Evolutionary conservation across 30 jellyfish, hydroid and myxozoan species (phyloP), one percentile per base, ranked within the genome.

Genomic region (Cassiopea andromeda): DNA sequence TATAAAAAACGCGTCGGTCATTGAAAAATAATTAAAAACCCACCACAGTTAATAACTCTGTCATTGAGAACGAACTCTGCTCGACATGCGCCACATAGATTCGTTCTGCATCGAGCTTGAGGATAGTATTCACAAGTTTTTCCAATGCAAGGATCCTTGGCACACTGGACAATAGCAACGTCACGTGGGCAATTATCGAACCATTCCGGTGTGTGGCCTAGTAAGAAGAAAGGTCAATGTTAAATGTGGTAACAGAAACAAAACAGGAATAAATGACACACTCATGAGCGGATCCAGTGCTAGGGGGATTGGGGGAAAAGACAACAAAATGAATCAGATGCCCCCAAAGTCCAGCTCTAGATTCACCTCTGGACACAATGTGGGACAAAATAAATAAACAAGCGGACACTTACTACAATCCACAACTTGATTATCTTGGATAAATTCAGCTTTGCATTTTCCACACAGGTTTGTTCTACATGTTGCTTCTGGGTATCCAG

Each of bases 391-490:
- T 27, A 27, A 27, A 27, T 27, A 27, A 27, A 27, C 38, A 58
- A 58, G 68, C 16, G n/a, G 27, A 2, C 17, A 72, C 88, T 78
- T 46, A 87, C 90, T 58, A 50, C 97, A 90, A 48, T 83, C 84
- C 50, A 90, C 97, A 13, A 90, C 16, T 82, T 48, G 68, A 60
- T 87, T 91, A 1, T 83, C 83, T 47, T 73, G 86, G 16, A 60
- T 7, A 80, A 81, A 93, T 45, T 80, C 98, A 1, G 98, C 98
- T 7, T 64, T 87, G 87, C 98, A 93, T 15, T 27, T 68, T 44
- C 97, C 97, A 59, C 98, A 93, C 18, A 87, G 64, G 50, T 93
- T 87, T 8, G 87, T 87, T 1, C 92, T 86, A 71, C 98, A 93
- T 27, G 47, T 82, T 9, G 98, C 98, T 46, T 75, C 94, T 4